phyloP scores from a whole-genome alignment of 2,113 vertebrate species.

The Alethe diademata region DNA sequence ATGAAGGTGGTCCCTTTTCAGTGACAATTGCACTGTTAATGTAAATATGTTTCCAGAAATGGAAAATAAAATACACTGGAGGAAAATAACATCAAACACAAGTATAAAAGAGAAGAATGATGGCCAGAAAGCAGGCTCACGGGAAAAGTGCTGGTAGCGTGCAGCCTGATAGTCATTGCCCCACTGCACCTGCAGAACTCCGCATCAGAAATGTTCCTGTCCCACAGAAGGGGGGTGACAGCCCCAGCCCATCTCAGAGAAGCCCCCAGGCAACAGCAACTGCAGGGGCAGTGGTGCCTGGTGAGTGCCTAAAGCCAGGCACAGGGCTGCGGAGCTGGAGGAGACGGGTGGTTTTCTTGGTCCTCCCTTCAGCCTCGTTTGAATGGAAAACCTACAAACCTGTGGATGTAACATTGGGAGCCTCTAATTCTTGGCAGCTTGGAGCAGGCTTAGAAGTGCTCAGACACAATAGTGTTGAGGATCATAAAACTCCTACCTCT shows the following conservation, averaged over 20 bases:
- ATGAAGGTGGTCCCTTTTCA: background rate
- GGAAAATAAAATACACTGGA: conserved; percentile 55
- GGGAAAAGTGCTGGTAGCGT: background rate
- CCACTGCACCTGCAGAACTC: background rate
- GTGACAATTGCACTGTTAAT: conserved; percentile 23
- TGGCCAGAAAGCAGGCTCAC: background rate
- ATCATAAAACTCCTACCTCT: conserved; percentile 1
- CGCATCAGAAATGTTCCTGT: background rate
- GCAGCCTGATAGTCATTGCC: background rate
- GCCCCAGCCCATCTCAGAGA: background rate
- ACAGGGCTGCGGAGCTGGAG: background rate
- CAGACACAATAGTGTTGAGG: background rate
- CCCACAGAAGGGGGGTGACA: background rate
- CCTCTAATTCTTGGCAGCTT: background rate
- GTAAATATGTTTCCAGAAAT: conserved; percentile 36
- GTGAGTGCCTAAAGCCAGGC: background rate
- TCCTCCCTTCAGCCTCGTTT: background rate
- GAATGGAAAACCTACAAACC: background rate
- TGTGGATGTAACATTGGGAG: background rate
- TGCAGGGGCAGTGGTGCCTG: background rate
- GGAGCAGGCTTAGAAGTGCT: background rate
- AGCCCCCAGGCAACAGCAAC: background rate
- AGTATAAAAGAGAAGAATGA: conserved; percentile 4
- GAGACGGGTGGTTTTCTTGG: background rate
- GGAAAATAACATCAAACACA: conserved; percentile 42